These are phyloP conservation scores for Panopea generosa DNA, from an alignment of 2,888 invertebrate genomes.

Conservation along the genomic window DNA sequence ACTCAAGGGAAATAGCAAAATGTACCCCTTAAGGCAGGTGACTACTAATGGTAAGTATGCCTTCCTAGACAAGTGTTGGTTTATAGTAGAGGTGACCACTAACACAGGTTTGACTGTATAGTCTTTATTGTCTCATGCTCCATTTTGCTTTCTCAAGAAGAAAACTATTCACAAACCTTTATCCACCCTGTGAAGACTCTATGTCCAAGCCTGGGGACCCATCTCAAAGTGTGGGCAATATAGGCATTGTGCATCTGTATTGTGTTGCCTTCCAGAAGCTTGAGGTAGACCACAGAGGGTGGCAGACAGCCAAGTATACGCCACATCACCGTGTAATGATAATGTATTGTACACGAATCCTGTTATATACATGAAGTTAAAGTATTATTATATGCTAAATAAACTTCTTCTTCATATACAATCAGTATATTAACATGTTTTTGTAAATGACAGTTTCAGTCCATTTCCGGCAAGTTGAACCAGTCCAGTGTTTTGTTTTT, in stretches of 20 bases:
- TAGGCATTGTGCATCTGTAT: constrained; percentile 90
- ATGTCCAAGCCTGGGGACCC: constrained; percentile 94
- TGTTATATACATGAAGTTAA: constrained; percentile 45
- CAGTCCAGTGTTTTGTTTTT: no score
- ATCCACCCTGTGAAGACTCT: constrained; percentile 95
- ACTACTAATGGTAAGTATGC: no score
- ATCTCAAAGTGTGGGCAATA: constrained; percentile 93
- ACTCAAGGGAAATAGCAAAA: no score
- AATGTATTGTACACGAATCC: constrained; percentile 92
- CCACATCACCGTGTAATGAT: constrained; percentile 95
- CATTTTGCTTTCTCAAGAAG: no score
- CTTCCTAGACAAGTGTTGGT: no score
- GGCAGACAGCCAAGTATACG: constrained; percentile 93
- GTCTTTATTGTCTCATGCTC: no score
- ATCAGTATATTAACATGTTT: not conserved
- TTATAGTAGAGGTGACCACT: no score
- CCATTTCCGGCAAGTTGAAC: no score
- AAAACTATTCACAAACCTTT: constrained; percentile 87
- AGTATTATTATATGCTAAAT: not conserved
- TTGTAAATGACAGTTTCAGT: not conserved
- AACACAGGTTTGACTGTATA: no score
- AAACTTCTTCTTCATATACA: not conserved
- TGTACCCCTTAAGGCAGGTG: no score
- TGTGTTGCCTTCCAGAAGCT: constrained; percentile 90
- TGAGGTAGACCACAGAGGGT: constrained; percentile 95